These are phyloP conservation scores for Octodon degus DNA, from an alignment of 2,113 vertebrate genomes.

Conservation along the genomic window DNA sequence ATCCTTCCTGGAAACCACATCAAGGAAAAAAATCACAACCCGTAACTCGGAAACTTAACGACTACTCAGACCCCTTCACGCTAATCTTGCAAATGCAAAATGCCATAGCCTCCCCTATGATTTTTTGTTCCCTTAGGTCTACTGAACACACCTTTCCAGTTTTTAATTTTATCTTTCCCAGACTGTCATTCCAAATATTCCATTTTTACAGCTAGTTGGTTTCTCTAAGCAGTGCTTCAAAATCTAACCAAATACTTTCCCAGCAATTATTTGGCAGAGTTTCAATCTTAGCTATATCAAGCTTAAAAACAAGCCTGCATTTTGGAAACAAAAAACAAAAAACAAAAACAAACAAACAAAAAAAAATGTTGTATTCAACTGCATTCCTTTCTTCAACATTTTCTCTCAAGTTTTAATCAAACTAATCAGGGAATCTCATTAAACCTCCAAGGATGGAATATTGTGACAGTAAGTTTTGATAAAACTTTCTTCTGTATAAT, in stretches of 20 bases:
- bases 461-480: background rate
- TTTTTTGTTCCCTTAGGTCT: background rate
- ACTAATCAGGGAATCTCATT: background rate
- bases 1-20: conserved; percentile 55
- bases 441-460: background rate
- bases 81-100: background rate
- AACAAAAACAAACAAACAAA: no score
- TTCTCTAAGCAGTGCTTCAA: conserved; percentile 45
- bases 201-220: conserved; percentile 59
- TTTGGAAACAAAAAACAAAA: no score
- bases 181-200: conserved; percentile 54
- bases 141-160: conserved; percentile 12
- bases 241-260: conserved; percentile 60
- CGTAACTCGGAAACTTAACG: conserved; percentile 40
- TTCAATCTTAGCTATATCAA: background rate
- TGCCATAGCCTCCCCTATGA: rapidly evolving
- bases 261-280: conserved; percentile 55
- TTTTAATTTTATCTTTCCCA: conserved; percentile 62
- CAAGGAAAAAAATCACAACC: conserved; percentile 31
- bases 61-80: background rate
- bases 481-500: background rate
- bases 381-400: conserved; percentile 41
- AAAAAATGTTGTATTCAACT: background rate
- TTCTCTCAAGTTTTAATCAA: conserved; percentile 40
- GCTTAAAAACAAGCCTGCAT: conserved; percentile 25